Evolutionary conservation across 2,113 vertebrate genomes (phyloP).

Genomic region (Herpetotheres cachinnans): DNA sequence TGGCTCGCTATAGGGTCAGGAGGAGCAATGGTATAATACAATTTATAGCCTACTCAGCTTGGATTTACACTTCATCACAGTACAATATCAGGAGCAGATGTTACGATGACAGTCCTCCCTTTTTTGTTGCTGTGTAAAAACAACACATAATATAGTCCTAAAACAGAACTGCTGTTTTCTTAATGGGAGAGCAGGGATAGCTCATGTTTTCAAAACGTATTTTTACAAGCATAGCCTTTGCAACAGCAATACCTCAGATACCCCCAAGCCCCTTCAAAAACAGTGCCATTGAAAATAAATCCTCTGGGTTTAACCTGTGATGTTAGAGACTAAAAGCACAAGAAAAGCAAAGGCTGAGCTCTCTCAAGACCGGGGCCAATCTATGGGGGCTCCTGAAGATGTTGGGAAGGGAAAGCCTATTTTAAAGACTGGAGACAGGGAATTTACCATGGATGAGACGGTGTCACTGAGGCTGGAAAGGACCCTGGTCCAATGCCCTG

Average conservation of each 20-base stretch:
- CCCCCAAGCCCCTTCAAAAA: not conserved
- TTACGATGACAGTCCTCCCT: not conserved
- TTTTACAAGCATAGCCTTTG: not conserved
- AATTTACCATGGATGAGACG: not conserved
- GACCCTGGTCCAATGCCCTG: not conserved
- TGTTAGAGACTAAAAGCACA: not conserved
- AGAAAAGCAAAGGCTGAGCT: not conserved
- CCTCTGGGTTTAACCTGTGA: not conserved
- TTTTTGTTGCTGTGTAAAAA: not conserved
- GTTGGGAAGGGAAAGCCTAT: not conserved
- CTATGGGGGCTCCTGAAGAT: not conserved
- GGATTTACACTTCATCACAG: conserved; percentile 13
- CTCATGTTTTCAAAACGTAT: not conserved
- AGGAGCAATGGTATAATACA: not conserved
- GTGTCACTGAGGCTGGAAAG: not conserved
- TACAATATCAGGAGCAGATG: not conserved
- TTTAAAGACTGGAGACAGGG: not conserved
- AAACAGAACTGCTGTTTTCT: not conserved
- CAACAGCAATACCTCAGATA: not conserved
- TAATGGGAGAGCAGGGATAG: not conserved
- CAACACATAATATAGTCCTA: not conserved
- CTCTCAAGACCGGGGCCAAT: not conserved
- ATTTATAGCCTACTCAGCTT: conserved; percentile 23
- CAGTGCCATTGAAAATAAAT: not conserved
- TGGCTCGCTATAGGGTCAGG: conserved; percentile 6